A percentile compares a stretch with the other conserved stretches of the same genome.
Conservation (phyloP, 2,113 vertebrate genomes). For the Abramis brama region DNA sequence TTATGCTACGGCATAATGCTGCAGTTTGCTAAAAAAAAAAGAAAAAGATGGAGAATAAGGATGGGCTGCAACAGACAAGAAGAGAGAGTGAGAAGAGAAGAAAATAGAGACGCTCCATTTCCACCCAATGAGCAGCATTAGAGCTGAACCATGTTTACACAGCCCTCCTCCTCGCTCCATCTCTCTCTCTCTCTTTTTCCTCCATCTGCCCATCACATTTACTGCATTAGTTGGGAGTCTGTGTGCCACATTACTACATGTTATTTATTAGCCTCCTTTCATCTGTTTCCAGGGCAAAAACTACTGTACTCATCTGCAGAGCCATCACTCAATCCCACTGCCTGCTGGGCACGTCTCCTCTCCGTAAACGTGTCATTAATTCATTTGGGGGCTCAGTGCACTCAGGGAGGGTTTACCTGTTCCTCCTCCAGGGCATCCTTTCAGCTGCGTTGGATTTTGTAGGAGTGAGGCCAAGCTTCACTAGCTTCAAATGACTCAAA, state of each 20-base stretch:
- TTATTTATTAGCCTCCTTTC: constrained; percentile 51
- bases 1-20: background rate
- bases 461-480: constrained; percentile 28
- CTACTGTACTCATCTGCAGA: constrained; percentile 29
- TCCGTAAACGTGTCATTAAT: constrained; percentile 58
- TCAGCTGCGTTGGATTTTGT: constrained; percentile 17
- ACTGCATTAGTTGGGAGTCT: constrained; percentile 52
- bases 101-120: constrained; percentile 43
- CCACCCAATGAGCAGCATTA: constrained; percentile 48
- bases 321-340: constrained; percentile 30
- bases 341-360: constrained; percentile 55
- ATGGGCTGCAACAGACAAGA: background rate
- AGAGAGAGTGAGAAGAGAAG: constrained; percentile 16
- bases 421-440: background rate
- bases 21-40: constrained; percentile 10
- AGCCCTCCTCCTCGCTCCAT: constrained; percentile 16
- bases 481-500: constrained; percentile 42
- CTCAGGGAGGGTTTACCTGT: constrained; percentile 37
- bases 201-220: constrained; percentile 55
- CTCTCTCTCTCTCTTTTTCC: background rate
- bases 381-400: constrained; percentile 58
- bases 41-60: background rate
- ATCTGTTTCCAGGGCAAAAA: constrained; percentile 49
- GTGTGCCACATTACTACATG: constrained; percentile 51
- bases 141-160: constrained; percentile 53